Conservation (phyloP, 2,888 invertebrate genomes). For the Eristalinus sepulchralis region DNA sequence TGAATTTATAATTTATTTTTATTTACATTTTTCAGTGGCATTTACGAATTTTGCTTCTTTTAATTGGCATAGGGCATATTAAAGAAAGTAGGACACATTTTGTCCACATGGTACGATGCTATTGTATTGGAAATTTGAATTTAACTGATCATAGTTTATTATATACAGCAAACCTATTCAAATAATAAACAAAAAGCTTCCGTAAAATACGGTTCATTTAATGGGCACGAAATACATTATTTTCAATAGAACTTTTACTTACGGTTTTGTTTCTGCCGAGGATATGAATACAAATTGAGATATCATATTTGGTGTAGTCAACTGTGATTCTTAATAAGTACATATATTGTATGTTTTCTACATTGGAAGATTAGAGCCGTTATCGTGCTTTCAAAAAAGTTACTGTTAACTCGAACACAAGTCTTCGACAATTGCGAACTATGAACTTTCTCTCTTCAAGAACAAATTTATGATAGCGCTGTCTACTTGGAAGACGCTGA, state of each 20-base stretch:
- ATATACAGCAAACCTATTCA: background rate
- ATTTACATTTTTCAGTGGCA: slow-evolving; percentile 19
- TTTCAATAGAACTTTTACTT: too few relatives aligned
- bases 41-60: slow-evolving; percentile 8
- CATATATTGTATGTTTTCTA: too few relatives aligned
- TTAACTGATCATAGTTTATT: background rate
- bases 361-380: too few relatives aligned
- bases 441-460: background rate
- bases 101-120: slow-evolving; percentile 12
- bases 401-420: background rate
- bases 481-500: background rate
- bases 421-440: background rate
- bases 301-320: too few relatives aligned
- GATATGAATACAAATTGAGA: too few relatives aligned
- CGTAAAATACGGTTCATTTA: too few relatives aligned
- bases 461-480: background rate
- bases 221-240: too few relatives aligned
- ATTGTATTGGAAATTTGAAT: background rate
- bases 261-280: too few relatives aligned
- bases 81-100: slow-evolving; percentile 50
- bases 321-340: too few relatives aligned
- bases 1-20: slow-evolving; percentile 40
- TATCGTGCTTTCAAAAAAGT: too few relatives aligned
- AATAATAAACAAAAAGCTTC: background rate
- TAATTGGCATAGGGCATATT: background rate